Evolutionary conservation across 2,888 invertebrate species (phyloP), one percentile per base, ranked within the genome.

Genomic region (Lymantria dispar): DNA sequence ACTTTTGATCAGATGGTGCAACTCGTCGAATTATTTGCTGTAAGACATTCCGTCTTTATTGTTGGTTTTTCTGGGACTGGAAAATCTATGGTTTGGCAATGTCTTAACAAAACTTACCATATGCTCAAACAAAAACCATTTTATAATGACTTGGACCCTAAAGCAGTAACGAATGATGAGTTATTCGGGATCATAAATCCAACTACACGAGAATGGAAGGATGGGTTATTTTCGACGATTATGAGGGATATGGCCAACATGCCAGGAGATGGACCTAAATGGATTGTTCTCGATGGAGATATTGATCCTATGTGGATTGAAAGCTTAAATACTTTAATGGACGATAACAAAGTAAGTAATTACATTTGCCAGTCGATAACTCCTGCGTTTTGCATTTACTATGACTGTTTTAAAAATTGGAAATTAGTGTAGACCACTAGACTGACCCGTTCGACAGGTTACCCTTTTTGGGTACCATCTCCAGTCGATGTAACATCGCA

Each of bases 241-340:
- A 98, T 98, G 96, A 92, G 98, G 59, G 98, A 98, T 77, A 96
- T 98, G 90, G 97, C 98, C 0, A 98, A 98, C 80, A 93, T 98
- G 92, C 89, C 94, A 0, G 96, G 96, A 0, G 95, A 95, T 69
- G 95, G 96, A 0, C 96, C 97, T 0, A 98, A 98, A 79, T 98
- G 98, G 98, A 97, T 98, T 68, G 96, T 98, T 8, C 92, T 98
- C 43, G 98, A 98, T 81, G 98, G 98, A 13, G 98, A 98, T 76
- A 98, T 98, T 67, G 98, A 98, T 91, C 98, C 98, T 0, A 98
- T 98, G 98, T 98, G 98, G 98, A 98, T 98, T 72, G 98, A 98
- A 85, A 98, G 98, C 33, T 92, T 98, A 30, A 98, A 98, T 78
- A 98, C 98, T 3, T 94, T 98, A 13, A 98, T 98, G 98, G 98